Conservation (phyloP, 2,888 invertebrate species). For the Perithous albicinctus region DNA sequence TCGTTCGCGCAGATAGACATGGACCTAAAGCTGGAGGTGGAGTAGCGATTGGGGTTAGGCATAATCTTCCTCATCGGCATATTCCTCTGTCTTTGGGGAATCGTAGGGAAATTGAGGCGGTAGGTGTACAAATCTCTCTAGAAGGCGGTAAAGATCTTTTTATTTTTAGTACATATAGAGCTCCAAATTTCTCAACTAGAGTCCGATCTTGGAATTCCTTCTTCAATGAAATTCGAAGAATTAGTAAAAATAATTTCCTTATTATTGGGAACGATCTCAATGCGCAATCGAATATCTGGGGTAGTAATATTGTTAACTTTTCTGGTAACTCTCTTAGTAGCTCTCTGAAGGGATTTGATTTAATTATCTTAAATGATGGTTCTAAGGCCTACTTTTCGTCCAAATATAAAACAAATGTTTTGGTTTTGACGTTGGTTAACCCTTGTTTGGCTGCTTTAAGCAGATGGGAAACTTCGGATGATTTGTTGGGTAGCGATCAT, state of each 20-base stretch:
- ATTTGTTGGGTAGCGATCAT: no score
- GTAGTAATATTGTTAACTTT: no score
- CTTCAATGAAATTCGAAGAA: neutral
- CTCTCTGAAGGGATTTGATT: neutral
- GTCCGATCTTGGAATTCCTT: no score
- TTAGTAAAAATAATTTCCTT: neutral
- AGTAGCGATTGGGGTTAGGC: neutral
- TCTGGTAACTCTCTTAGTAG: neutral
- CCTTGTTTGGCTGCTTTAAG: neutral
- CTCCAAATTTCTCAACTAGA: neutral
- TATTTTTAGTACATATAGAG: neutral
- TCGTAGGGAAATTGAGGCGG: no score
- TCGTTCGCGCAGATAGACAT: conserved; percentile 5
- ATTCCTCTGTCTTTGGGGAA: no score
- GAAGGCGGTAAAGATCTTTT: neutral
- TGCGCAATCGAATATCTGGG: neutral
- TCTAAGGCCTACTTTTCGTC: neutral
- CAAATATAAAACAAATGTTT: neutral
- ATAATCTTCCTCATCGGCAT: no score
- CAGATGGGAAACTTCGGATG: neutral
- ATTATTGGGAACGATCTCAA: neutral
- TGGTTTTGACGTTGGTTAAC: neutral
- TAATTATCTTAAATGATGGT: neutral
- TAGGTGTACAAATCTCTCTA: no score
- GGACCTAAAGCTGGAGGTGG: neutral